Percentiles rank a stretch among this genome's conserved stretches.
Evolutionary conservation across 2,113 vertebrate genomes (phyloP).

Genomic region (Aptenodytes forsteri): DNA sequence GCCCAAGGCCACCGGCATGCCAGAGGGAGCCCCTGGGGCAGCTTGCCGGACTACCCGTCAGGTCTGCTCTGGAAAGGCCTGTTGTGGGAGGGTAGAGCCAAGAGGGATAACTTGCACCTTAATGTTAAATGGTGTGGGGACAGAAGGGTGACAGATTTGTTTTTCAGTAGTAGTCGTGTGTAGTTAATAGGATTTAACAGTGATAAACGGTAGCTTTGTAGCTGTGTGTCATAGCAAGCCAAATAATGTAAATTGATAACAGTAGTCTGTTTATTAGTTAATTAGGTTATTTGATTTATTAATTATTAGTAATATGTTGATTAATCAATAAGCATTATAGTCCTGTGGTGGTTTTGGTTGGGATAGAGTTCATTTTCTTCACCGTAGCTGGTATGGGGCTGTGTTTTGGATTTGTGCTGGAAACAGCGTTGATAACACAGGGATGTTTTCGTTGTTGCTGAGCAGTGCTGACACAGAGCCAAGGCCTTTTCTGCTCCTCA

Average conservation of each 20-base stretch:
- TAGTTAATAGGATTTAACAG: not conserved
- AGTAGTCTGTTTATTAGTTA: not conserved
- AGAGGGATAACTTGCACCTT: not conserved
- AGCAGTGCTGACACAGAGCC: too few relatives aligned
- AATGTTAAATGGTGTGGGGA: not conserved
- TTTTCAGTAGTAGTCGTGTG: not conserved
- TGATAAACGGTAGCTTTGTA: not conserved
- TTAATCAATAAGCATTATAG: not conserved
- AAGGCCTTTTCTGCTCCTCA: too few relatives aligned
- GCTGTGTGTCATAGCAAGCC: not conserved
- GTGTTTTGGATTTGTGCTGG: too few relatives aligned
- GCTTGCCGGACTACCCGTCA: rapidly evolving
- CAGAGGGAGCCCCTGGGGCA: not conserved
- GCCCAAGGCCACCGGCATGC: not conserved
- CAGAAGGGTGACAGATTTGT: not conserved
- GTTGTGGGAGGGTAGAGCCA: not conserved
- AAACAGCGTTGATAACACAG: too few relatives aligned
- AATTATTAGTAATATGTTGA: not conserved
- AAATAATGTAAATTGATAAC: not conserved
- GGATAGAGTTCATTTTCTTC: too few relatives aligned
- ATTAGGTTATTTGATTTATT: not conserved
- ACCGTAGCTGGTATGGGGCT: too few relatives aligned
- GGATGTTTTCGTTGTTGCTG: too few relatives aligned
- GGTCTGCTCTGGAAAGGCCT: not conserved
- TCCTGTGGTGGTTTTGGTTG: too few relatives aligned